Evolutionary conservation across 1,140 invertebrate genomes (phyloP).

Genomic region (Octopus sinensis): DNA sequence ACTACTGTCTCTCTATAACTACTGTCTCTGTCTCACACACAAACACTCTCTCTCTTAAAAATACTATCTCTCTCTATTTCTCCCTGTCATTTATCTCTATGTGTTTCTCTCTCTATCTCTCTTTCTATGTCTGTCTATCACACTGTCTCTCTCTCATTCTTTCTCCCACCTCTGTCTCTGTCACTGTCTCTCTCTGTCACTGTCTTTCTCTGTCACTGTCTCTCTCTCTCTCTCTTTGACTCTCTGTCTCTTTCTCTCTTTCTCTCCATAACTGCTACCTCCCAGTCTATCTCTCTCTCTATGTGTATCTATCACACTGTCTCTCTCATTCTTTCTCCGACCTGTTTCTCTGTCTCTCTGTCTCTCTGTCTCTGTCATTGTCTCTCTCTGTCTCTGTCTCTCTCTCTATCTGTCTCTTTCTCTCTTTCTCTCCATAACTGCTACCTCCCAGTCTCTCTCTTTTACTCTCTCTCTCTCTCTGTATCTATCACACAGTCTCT

Average conservation of each 20-base stretch:
- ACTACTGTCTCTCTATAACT: too few relatives aligned
- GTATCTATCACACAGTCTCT: background rate
- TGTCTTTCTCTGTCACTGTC: background rate
- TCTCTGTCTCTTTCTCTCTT: background rate
- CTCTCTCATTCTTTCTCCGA: background rate
- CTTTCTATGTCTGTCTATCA: background rate
- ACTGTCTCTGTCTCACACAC: too few relatives aligned
- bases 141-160: background rate
- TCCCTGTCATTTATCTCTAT: background rate
- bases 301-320: background rate
- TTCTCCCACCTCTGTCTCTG: background rate
- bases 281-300: background rate
- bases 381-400: constrained; percentile 19
- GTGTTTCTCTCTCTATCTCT: background rate
- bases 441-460: background rate
- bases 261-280: background rate
- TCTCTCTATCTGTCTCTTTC: constrained; percentile 18
- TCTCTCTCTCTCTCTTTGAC: background rate
- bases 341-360: background rate
- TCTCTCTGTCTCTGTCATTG: constrained; percentile 10
- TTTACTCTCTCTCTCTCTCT: background rate
- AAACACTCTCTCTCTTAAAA: too few relatives aligned
- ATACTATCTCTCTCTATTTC: background rate
- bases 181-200: background rate
- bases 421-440: constrained; percentile 3